Percentiles rank a stretch among this genome's conserved stretches.
Evolutionary conservation across 2,113 vertebrate species (phyloP).

Genomic region (Serinus canaria): DNA sequence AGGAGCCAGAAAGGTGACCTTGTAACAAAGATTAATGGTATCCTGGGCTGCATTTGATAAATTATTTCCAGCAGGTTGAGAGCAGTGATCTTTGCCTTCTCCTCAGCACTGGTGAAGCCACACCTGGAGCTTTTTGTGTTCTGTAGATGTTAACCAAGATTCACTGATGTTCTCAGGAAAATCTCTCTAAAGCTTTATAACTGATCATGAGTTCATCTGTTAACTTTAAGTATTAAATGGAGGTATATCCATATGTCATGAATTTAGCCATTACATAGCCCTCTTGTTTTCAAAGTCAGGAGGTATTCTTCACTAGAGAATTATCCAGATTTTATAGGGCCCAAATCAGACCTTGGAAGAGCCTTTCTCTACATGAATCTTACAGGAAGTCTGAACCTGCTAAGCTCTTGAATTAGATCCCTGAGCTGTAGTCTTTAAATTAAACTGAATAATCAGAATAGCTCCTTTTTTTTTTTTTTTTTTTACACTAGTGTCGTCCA

Average conservation of each 20-base stretch:
- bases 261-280: background rate
- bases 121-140: background rate
- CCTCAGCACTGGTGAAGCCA: background rate
- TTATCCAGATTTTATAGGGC: background rate
- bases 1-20: background rate
- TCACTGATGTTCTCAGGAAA: background rate
- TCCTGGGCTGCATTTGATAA: background rate
- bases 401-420: background rate
- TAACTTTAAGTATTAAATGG: background rate
- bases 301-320: background rate
- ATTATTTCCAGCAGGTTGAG: background rate
- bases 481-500: background rate
- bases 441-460: background rate
- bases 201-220: accelerated
- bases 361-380: background rate
- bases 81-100: background rate
- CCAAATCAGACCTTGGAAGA: background rate
- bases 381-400: background rate
- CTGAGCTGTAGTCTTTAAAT: background rate
- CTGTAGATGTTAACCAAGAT: background rate
- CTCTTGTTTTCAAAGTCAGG: background rate
- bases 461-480: background rate
- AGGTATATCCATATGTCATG: background rate
- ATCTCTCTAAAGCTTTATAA: background rate
- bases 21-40: background rate